Percentiles rank a stretch among this genome's conserved stretches.
phyloP scores from a whole-genome alignment of 1,140 invertebrate species.

The Cyphomyrmex costatus region DNA sequence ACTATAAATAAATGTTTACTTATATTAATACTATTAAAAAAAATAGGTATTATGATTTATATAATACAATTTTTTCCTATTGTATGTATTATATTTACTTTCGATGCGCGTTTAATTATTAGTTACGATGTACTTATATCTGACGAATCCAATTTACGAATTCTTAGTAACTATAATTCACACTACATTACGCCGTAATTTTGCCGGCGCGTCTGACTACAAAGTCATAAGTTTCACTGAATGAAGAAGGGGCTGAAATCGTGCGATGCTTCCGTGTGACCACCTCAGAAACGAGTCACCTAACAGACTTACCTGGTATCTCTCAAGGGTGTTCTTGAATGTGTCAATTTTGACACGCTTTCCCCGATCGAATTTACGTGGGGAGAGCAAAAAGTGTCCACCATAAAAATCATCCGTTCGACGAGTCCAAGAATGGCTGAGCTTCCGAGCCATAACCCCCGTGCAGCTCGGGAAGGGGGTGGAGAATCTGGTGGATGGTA shows the following conservation, averaged over 20 bases:
- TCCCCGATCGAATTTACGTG: background rate
- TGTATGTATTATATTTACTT: background rate
- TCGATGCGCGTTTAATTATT: background rate
- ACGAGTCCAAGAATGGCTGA: background rate
- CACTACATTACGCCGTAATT: background rate
- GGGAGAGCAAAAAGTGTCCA: too few relatives aligned
- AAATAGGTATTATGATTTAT: too few relatives aligned
- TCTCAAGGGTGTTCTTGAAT: background rate
- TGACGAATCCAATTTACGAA: background rate
- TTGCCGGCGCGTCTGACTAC: slow-evolving; percentile 53
- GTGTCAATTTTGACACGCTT: background rate
- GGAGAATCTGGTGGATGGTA: slow-evolving; percentile 69
- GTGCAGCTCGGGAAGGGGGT: slow-evolving; percentile 16
- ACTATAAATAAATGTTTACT: too few relatives aligned
- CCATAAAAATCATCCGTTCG: background rate
- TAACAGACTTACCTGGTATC: background rate
- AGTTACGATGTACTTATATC: background rate
- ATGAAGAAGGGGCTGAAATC: background rate
- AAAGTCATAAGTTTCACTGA: slow-evolving; percentile 44
- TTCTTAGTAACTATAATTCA: too few relatives aligned
- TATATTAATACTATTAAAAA: too few relatives aligned
- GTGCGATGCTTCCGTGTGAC: background rate
- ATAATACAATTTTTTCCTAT: too few relatives aligned
- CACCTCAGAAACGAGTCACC: too few relatives aligned
- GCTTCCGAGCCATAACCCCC: background rate